phyloP scores from a whole-genome alignment of 2,113 vertebrate species.

The Vicugna pacos region DNA sequence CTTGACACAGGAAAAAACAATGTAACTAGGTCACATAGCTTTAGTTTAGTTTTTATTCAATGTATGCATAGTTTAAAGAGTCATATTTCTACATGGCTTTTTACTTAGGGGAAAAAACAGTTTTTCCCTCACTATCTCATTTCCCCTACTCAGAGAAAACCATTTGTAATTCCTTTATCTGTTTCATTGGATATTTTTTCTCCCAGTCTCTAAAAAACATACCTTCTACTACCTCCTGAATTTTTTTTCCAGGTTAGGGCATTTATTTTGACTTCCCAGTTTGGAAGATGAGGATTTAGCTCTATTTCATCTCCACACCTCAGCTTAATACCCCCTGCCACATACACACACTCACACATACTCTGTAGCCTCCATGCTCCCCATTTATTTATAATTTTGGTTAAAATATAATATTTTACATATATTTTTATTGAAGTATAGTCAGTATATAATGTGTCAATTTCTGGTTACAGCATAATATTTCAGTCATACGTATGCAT shows the following conservation, averaged over 20 bases:
- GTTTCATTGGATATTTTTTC: not conserved
- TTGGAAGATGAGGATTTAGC: not conserved
- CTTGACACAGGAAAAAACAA: not conserved
- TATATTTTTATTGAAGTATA: too few species aligned
- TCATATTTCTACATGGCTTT: not conserved
- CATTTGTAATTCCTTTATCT: not conserved
- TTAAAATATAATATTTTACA: not conserved
- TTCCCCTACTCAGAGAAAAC: not conserved
- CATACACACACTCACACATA: not conserved
- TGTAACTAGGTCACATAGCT: not conserved
- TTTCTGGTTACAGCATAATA: too few species aligned
- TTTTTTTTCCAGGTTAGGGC: accelerated
- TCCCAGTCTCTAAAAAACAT: not conserved
- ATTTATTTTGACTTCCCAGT: not conserved
- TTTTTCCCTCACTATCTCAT: not conserved
- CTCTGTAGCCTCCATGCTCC: not conserved
- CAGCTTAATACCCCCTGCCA: not conserved
- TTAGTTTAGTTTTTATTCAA: not conserved
- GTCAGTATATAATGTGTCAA: too few species aligned
- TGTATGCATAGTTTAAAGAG: not conserved
- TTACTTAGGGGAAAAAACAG: not conserved
- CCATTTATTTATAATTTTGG: not conserved
- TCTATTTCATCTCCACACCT: not conserved
- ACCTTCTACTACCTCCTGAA: not conserved
- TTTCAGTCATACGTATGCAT: too few species aligned